phyloP scores from a whole-genome alignment of 1,140 invertebrate genomes.

The Megalonaias nervosa region DNA sequence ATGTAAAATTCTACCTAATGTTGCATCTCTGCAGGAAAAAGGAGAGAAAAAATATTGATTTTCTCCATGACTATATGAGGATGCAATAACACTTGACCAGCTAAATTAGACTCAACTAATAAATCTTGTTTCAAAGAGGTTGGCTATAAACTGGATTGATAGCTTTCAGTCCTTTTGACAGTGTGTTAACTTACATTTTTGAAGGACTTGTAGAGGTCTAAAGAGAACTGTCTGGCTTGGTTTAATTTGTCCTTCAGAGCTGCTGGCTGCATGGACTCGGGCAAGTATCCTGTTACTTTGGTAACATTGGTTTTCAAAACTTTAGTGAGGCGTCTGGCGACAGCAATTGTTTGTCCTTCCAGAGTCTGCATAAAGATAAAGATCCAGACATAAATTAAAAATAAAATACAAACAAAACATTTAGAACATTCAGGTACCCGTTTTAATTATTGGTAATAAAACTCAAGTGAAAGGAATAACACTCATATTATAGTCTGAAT shows the following conservation, averaged over 20 bases:
- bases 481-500: too few species aligned
- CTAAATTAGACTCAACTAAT: too few species aligned
- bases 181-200: slow-evolving; percentile 18
- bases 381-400: neutral
- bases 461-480: too few species aligned
- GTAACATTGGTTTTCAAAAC: slow-evolving; percentile 19
- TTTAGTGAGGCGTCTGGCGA: slow-evolving; percentile 23
- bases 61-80: too few species aligned
- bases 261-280: slow-evolving; percentile 19
- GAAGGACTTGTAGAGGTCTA: slow-evolving; percentile 27
- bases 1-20: too few species aligned
- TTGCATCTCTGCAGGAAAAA: too few species aligned
- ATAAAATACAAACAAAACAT: neutral
- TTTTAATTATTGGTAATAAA: neutral
- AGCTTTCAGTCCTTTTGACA: neutral
- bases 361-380: slow-evolving; percentile 13
- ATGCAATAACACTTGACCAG: too few species aligned
- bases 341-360: slow-evolving; percentile 25
- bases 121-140: too few species aligned
- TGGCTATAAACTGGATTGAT: too few species aligned
- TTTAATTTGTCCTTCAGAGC: slow-evolving; percentile 24
- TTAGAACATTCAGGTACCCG: neutral
- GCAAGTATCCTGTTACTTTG: slow-evolving; percentile 29
- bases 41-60: too few species aligned
- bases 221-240: slow-evolving; percentile 24